Percentiles rank a stretch among this genome's conserved stretches.
These are phyloP conservation scores for Puffinus mauretanicus DNA, from an alignment of 2,113 vertebrate species.

Conservation along the genomic window DNA sequence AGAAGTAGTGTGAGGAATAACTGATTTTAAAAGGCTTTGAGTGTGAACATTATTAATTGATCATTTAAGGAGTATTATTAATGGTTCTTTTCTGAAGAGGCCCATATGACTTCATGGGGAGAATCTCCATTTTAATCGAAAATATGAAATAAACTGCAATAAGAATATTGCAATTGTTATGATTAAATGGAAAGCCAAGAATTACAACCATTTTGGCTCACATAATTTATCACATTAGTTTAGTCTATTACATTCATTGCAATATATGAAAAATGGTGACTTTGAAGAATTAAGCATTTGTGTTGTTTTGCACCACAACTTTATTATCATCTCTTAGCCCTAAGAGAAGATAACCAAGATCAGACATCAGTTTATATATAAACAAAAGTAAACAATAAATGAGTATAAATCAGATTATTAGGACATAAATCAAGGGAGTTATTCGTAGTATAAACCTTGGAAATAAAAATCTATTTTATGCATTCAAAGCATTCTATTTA, in stretches of 20 bases:
- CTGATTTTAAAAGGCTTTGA: not conserved
- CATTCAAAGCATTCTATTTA: not conserved
- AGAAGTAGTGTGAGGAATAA: not conserved
- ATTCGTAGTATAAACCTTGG: not conserved
- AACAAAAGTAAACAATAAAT: conserved; percentile 33
- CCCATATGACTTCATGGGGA: not conserved
- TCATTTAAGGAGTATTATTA: not conserved
- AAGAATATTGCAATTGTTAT: not conserved
- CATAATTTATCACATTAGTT: not conserved
- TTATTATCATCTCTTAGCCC: not conserved
- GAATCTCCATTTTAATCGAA: not conserved
- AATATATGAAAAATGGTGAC: not conserved
- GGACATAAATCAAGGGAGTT: not conserved
- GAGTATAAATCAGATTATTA: conserved; percentile 21
- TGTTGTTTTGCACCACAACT: not conserved
- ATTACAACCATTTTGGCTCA: not conserved
- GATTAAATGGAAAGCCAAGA: not conserved
- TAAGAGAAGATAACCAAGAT: conserved; percentile 18
- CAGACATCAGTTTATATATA: conserved; percentile 10
- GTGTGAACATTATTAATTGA: not conserved
- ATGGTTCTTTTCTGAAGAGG: not conserved
- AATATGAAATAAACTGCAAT: not conserved
- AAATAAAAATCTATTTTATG: not conserved
- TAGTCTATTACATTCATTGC: not conserved
- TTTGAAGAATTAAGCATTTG: not conserved